phyloP scores from a whole-genome alignment of 1,140 invertebrate species.

The Lysiphlebus fabarum region DNA sequence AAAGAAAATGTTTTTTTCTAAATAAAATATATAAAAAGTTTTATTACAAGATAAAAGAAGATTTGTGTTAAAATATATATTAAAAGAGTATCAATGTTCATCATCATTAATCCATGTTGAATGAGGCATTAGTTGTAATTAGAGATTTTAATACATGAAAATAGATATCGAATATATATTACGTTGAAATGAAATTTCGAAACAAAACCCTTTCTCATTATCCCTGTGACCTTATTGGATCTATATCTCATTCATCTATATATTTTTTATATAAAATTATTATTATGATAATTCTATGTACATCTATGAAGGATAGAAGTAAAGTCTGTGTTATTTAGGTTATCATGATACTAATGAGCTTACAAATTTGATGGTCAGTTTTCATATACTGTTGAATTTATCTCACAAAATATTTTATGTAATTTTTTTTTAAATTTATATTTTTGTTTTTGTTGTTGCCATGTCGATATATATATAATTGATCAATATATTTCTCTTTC shows the following conservation, averaged over 20 bases:
- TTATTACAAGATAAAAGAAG: no score
- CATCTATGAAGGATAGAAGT: no score
- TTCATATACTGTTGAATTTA: constrained; percentile 7
- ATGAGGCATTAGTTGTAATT: constrained; percentile 15
- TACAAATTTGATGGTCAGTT: constrained; percentile 21
- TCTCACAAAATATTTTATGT: not conserved
- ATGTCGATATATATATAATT: not conserved
- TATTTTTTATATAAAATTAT: not conserved
- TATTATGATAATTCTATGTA: no score
- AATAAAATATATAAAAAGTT: no score
- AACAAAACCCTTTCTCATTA: not conserved
- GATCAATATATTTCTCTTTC: not conserved
- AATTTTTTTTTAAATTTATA: no score
- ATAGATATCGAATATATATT: not conserved
- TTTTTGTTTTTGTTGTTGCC: constrained; percentile 7
- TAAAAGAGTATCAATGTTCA: not conserved
- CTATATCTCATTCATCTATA: no score
- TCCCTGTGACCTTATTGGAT: not conserved
- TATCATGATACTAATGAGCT: constrained; percentile 29
- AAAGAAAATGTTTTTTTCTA: no score
- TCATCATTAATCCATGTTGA: constrained; percentile 9
- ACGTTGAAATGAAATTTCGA: not conserved
- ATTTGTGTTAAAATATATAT: no score
- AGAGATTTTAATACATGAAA: not conserved
- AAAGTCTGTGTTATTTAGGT: constrained; percentile 12